Evolutionary conservation across 2,888 invertebrate species (phyloP).

Genomic region (Thysanoteuthis rhombus): DNA sequence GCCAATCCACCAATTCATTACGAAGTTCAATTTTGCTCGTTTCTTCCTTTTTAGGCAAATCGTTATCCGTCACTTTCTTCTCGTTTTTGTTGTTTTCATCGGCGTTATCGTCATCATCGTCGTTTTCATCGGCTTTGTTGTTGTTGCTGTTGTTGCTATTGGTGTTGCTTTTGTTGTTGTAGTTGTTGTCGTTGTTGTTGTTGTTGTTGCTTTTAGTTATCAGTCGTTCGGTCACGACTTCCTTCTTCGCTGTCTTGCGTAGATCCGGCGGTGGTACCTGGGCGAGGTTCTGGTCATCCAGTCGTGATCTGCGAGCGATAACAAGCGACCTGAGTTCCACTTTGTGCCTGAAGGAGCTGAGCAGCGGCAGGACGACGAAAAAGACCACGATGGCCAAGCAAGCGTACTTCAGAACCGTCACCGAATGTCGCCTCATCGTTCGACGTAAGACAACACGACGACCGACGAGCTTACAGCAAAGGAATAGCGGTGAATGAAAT

Average conservation of each 20-base stretch:
- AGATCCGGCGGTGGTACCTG: not conserved
- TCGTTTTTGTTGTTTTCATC: not conserved
- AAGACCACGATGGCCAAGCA: conserved; percentile 50
- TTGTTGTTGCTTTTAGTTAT: too few species aligned
- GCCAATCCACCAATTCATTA: not conserved
- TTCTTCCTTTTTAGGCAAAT: not conserved
- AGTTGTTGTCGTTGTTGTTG: not conserved
- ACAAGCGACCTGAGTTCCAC: not conserved
- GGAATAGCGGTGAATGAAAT: not conserved
- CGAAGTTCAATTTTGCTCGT: not conserved
- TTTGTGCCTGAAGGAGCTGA: conserved; percentile 1
- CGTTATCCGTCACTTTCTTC: not conserved
- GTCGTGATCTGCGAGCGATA: not conserved
- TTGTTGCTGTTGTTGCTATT: not conserved
- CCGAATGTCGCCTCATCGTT: conserved; percentile 60
- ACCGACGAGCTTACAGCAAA: not conserved
- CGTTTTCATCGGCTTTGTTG: not conserved
- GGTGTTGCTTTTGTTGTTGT: not conserved
- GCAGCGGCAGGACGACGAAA: conserved; percentile 54
- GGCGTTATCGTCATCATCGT: not conserved
- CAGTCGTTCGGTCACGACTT: not conserved
- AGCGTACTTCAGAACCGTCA: conserved; percentile 59
- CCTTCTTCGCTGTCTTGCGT: not conserved
- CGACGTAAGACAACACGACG: not conserved
- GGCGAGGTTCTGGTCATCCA: not conserved